A percentile compares a stretch with the other conserved stretches of the same genome.
Evolutionary conservation across 2,888 invertebrate genomes (phyloP).

Genomic region (Eristalis intricaria): DNA sequence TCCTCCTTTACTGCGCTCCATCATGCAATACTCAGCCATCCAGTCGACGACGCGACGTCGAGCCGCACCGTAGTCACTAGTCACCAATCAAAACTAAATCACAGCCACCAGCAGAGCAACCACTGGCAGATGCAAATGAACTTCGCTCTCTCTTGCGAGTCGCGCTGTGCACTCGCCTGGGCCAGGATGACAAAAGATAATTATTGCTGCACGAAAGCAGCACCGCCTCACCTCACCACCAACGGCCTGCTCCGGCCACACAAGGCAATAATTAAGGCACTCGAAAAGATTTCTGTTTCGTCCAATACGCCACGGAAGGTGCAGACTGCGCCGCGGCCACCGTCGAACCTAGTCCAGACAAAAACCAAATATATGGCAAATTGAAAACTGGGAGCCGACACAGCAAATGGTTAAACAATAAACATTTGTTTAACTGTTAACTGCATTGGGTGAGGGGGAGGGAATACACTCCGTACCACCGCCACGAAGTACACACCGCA

Average conservation of each 20-base stretch:
- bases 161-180: neutral
- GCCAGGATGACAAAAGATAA: constrained; percentile 64
- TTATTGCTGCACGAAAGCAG: constrained; percentile 52
- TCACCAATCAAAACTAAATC: constrained; percentile 26
- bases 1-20: constrained; percentile 26
- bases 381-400: constrained; percentile 57
- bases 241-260: neutral
- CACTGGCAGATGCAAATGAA: constrained; percentile 60
- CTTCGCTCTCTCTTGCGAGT: constrained; percentile 24
- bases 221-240: neutral
- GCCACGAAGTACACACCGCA: constrained; percentile 11
- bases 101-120: neutral
- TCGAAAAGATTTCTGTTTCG: neutral
- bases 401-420: constrained; percentile 66
- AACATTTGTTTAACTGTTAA: constrained; percentile 71
- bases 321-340: neutral
- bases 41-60: neutral
- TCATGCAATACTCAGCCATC: constrained; percentile 51
- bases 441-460: constrained; percentile 47
- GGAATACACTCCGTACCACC: constrained; percentile 19
- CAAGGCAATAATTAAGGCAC: constrained; percentile 14
- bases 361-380: constrained; percentile 49
- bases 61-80: neutral
- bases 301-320: constrained; percentile 32
- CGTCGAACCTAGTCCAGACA: neutral